Percentiles rank a stretch among this genome's conserved stretches.
These are phyloP conservation scores for Strongylocentrotus purpuratus DNA, from an alignment of 35 echinoderm and acorn worm genomes.

Conservation along the genomic window DNA sequence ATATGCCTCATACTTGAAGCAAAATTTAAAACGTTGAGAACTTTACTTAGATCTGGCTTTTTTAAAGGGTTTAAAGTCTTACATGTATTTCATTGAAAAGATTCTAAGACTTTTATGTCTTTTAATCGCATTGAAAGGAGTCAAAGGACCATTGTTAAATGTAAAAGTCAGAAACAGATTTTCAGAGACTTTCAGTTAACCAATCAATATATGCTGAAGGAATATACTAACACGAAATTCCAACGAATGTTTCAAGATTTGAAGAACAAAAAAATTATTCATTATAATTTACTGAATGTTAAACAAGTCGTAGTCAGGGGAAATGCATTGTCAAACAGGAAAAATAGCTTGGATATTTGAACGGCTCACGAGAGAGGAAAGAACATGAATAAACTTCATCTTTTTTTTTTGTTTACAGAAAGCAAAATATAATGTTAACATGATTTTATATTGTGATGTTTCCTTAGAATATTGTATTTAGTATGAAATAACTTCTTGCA, in stretches of 20 bases:
- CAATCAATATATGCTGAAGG: background rate
- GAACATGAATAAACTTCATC: background rate
- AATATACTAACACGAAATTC: background rate
- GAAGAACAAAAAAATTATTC: background rate
- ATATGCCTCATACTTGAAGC: background rate
- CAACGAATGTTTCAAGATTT: no score
- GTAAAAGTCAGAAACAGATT: background rate
- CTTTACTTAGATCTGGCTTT: background rate
- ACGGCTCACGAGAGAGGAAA: background rate
- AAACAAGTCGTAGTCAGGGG: background rate
- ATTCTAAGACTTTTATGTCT: background rate
- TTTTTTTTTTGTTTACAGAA: no score
- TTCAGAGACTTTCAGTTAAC: background rate
- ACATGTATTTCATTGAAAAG: background rate
- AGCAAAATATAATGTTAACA: no score
- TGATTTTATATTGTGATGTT: no score
- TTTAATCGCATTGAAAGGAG: background rate
- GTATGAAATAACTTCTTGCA: background rate
- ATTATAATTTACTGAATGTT: background rate
- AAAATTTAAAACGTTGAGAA: background rate
- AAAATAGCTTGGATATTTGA: background rate
- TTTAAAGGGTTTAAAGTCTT: background rate
- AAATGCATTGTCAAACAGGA: background rate
- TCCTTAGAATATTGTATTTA: background rate
- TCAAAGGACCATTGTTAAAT: background rate